Conservation (phyloP, 1,140 invertebrate species). For the Chrysopa pallens region DNA sequence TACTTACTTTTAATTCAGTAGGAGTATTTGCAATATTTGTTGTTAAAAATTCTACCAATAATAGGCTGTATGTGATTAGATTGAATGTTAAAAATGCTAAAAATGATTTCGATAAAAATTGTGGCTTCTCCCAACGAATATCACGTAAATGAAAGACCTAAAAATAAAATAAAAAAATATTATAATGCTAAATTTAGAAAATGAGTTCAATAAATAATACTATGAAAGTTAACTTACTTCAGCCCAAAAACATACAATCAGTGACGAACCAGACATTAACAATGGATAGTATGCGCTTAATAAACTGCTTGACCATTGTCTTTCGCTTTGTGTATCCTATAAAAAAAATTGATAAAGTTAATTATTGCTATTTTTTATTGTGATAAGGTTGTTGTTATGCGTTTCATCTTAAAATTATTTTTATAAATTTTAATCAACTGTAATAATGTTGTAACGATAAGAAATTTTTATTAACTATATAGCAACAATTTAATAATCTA, state of each 20-base stretch:
- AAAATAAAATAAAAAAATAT: conserved; percentile 10
- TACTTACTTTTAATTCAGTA: conserved; percentile 35
- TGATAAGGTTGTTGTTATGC: too few relatives aligned
- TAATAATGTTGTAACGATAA: conserved; percentile 9
- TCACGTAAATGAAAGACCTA: conserved; percentile 82
- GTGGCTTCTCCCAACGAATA: conserved; percentile 66
- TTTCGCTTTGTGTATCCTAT: conserved; percentile 55
- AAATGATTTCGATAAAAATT: conserved; percentile 85
- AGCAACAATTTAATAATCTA: neutral
- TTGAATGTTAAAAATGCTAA: conserved; percentile 85
- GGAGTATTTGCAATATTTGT: conserved; percentile 43
- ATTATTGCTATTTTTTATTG: too few relatives aligned
- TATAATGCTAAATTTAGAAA: neutral
- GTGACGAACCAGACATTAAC: conserved; percentile 70
- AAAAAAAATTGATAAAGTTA: conserved; percentile 10
- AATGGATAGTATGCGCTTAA: conserved; percentile 83
- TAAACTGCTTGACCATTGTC: conserved; percentile 63
- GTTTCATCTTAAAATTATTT: neutral
- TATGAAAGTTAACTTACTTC: conserved; percentile 43
- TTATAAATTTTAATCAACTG: neutral
- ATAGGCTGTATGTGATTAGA: conserved; percentile 69
- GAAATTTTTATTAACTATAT: conserved; percentile 1
- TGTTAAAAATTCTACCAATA: conserved; percentile 62
- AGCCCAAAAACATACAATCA: conserved; percentile 90
- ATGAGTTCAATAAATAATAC: conserved; percentile 1